phyloP scores from a whole-genome alignment of 2,113 vertebrate species.

The Thamnophis sirtalis region DNA sequence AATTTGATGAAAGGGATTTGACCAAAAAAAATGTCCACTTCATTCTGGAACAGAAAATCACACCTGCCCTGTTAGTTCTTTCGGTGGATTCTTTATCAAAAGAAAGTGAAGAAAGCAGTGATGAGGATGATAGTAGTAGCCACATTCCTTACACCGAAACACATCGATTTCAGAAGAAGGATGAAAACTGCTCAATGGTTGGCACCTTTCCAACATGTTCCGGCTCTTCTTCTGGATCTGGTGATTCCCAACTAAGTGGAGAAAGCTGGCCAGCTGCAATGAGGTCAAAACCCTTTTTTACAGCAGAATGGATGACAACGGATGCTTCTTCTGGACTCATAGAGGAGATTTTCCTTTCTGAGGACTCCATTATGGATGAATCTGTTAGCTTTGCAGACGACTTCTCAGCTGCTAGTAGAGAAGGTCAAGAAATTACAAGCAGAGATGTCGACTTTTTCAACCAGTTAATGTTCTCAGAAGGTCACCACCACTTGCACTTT shows the following conservation, averaged over 20 bases:
- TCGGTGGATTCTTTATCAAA: slow-evolving; percentile 12
- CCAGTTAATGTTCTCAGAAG: background rate
- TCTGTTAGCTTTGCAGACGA: background rate
- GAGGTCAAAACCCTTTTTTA: background rate
- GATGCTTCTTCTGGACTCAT: background rate
- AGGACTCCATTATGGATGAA: background rate
- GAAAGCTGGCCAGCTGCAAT: slow-evolving; percentile 7
- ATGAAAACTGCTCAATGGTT: background rate
- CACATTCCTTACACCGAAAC: slow-evolving; percentile 17
- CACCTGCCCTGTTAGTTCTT: background rate
- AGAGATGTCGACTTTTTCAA: background rate
- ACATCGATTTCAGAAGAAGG: slow-evolving; percentile 16
- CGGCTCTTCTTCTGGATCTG: background rate
- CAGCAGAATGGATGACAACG: background rate
- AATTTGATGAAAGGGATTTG: slow-evolving; percentile 14
- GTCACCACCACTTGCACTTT: background rate
- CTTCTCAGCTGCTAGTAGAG: background rate
- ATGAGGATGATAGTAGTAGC: slow-evolving; percentile 26
- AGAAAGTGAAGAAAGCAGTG: slow-evolving; percentile 27
- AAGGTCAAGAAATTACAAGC: fast-evolving
- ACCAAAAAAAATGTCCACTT: background rate
- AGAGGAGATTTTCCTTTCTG: background rate
- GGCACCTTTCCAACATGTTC: background rate
- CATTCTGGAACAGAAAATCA: background rate
- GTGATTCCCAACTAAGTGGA: background rate